phyloP scores from a whole-genome alignment of 2,113 vertebrate genomes.

The Oxyura jamaicensis region DNA sequence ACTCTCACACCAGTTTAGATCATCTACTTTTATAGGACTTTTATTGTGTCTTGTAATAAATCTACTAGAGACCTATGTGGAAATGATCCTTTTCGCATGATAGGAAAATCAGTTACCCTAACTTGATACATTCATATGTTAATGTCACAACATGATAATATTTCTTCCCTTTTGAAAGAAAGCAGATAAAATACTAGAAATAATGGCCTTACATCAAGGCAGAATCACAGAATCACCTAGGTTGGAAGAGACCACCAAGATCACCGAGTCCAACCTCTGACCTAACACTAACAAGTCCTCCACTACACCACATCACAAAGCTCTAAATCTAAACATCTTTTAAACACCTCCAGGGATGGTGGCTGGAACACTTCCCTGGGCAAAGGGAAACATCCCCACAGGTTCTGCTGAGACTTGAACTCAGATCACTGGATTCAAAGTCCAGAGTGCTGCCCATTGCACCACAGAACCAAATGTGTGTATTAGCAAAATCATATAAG shows the following conservation, averaged over 20 bases:
- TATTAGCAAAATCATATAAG: neutral
- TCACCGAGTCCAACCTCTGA: too few species aligned
- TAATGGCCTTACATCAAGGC: accelerated
- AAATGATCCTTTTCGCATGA: accelerated
- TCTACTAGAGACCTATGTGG: neutral
- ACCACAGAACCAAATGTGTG: neutral
- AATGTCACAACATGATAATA: neutral
- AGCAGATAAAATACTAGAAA: neutral
- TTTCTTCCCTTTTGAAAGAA: neutral
- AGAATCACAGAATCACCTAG: too few species aligned
- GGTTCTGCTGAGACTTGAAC: neutral
- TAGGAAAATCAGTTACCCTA: neutral
- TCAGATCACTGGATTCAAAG: neutral
- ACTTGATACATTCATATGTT: neutral
- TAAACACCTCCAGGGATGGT: too few species aligned
- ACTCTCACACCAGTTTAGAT: neutral
- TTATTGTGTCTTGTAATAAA: neutral
- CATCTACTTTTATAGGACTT: neutral
- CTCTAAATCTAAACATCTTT: too few species aligned
- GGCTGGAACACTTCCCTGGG: too few species aligned
- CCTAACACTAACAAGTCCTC: too few species aligned
- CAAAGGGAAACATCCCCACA: neutral
- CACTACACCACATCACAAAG: too few species aligned
- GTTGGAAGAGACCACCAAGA: too few species aligned
- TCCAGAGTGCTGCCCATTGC: neutral